phyloP scores from a whole-genome alignment of 1,140 invertebrate species.

The Anadara kagoshimensis region DNA sequence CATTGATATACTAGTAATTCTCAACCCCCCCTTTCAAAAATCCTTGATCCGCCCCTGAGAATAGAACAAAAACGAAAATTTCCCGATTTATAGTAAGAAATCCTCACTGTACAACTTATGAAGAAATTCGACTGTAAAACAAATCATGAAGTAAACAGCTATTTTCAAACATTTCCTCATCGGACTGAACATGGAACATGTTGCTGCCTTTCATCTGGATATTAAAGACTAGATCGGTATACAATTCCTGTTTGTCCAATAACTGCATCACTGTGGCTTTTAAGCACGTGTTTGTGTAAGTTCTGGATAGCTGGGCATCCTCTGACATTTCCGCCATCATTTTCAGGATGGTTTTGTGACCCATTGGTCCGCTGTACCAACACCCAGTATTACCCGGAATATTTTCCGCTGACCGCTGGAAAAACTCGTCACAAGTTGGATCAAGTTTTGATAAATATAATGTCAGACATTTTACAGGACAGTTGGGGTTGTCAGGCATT shows the following conservation, averaged over 20 bases:
- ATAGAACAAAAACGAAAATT: no score
- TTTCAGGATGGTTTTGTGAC: slow-evolving; percentile 27
- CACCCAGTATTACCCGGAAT: background rate
- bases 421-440: slow-evolving; percentile 9
- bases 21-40: no score
- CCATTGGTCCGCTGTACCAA: slow-evolving; percentile 24
- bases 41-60: no score
- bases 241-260: slow-evolving; percentile 23
- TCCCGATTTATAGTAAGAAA: no score
- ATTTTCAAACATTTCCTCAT: slow-evolving; percentile 22
- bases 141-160: slow-evolving; percentile 20
- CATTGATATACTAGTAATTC: no score
- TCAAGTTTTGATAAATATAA: slow-evolving; percentile 14
- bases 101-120: no score
- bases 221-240: slow-evolving; percentile 7
- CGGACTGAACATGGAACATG: background rate
- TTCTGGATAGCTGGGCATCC: slow-evolving; percentile 6
- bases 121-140: slow-evolving; percentile 5
- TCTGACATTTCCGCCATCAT: slow-evolving; percentile 29
- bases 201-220: slow-evolving; percentile 17
- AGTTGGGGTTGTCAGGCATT: slow-evolving; percentile 17
- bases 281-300: slow-evolving; percentile 27
- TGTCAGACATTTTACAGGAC: slow-evolving; percentile 24
- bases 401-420: slow-evolving; percentile 16
- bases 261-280: slow-evolving; percentile 23